Evolutionary conservation across 2,113 vertebrate genomes (phyloP), one percentile per base, ranked within the genome.

Genomic region (Oreocharis arfaki): DNA sequence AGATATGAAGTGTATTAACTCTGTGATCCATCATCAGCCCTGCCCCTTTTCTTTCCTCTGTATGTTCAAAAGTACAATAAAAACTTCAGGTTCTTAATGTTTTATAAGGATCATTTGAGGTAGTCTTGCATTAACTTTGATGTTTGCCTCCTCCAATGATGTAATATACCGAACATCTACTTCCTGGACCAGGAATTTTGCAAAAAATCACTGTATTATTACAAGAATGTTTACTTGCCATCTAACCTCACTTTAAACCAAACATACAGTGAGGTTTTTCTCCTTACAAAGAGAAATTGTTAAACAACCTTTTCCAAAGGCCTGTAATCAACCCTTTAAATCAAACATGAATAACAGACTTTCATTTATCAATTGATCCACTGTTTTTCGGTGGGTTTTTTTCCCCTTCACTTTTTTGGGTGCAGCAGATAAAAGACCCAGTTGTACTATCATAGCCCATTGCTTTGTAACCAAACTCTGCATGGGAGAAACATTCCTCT

Each of bases 181-280:
- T 97, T 97, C 93, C 96, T 93, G 78, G 61, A 91, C 47, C 76
- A 95, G 90, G 93, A 97, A 89, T 94, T 95, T 93, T 96, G 73
- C 90, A 94, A 83, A 92, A 92, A 90, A 86, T 87, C 76, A 44
- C 92, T 93, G 63, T 95, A 96, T 93, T 96, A 97, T 91, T 97
- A 76, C 59, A 91, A 96, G 90, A 87, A 89, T 95, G 89, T 97
- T 98, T 97, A 96, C 96, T 97, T 97, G 90, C 95, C 95, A 96
- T 93, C 91, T 96, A 96, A 93, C 93, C 94, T 96, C 86, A 78
- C 90, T 97, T 97, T 90, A 85, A 96, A 94, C 76, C 57, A 84
- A 96, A 97, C 27, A 39, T 86, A 77, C 61, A 27, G 87, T 32
- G 79, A 86, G 68, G 56, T 28, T 93, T 96, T 94, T 88, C n/a